Conservation (phyloP, 1,140 invertebrate genomes). For the Archivesica marissinica region DNA sequence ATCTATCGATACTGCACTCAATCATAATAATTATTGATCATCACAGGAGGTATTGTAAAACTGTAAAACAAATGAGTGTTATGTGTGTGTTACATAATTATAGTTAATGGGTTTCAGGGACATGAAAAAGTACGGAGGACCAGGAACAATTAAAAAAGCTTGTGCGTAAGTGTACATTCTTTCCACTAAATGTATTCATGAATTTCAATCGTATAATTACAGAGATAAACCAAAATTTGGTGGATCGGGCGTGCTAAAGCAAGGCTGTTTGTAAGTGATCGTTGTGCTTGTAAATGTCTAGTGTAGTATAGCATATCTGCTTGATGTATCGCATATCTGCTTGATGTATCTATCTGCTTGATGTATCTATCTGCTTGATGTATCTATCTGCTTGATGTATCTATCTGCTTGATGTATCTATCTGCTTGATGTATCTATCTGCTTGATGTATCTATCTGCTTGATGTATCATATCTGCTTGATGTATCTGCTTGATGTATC, state of each 20-base stretch:
- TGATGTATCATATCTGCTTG: too few relatives aligned
- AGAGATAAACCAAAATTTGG: constrained; percentile 84
- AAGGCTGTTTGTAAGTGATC: constrained; percentile 81
- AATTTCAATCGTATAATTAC: constrained; percentile 46
- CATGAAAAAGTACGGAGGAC: constrained; percentile 83
- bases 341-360: not conserved
- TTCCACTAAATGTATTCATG: not conserved
- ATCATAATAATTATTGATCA: too few relatives aligned
- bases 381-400: too few relatives aligned
- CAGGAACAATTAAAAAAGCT: constrained; percentile 78
- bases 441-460: too few relatives aligned
- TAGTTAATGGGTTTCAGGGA: constrained; percentile 76
- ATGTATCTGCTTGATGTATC: too few relatives aligned
- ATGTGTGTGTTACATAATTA: constrained; percentile 55
- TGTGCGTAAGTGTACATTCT: constrained; percentile 78
- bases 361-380: too few relatives aligned
- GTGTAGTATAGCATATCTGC: constrained; percentile 10
- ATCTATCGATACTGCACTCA: too few relatives aligned
- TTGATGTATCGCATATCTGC: not conserved
- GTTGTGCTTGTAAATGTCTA: too few relatives aligned
- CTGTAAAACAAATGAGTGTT: too few relatives aligned
- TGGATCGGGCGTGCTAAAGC: constrained; percentile 78
- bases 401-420: too few relatives aligned
- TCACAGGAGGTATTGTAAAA: too few relatives aligned
- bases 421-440: too few relatives aligned